Evolutionary conservation across 1,140 invertebrate species (phyloP).

Genomic region (Drosophila subobscura): DNA sequence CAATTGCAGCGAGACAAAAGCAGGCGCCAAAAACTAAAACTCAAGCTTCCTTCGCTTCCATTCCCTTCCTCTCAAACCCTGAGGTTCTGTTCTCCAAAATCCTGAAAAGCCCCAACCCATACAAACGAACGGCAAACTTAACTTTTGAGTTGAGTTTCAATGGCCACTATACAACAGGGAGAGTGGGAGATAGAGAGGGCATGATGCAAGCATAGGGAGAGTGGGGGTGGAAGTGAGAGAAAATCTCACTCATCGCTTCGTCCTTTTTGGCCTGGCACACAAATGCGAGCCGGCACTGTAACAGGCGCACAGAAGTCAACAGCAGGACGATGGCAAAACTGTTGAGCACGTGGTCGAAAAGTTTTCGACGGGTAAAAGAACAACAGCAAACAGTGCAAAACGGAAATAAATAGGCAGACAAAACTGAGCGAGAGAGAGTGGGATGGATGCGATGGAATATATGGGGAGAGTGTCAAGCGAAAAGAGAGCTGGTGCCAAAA

Average conservation of each 20-base stretch:
- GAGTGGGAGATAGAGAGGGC: neutral
- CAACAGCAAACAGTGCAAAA: slow-evolving; percentile 45
- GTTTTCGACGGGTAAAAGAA: slow-evolving; percentile 22
- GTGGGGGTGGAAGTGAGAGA: slow-evolving; percentile 1
- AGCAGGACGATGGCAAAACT: slow-evolving; percentile 53
- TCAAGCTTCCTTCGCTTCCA: slow-evolving; percentile 6
- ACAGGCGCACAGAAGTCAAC: slow-evolving; percentile 59
- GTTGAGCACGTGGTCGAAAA: slow-evolving; percentile 63
- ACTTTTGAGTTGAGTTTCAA: slow-evolving; percentile 73
- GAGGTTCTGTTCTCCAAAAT: slow-evolving; percentile 1
- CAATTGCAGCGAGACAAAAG: slow-evolving; percentile 60
- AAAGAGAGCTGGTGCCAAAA: too few species aligned
- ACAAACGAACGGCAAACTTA: slow-evolving; percentile 54
- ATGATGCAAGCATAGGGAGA: neutral
- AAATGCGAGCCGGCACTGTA: slow-evolving; percentile 73
- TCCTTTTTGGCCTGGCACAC: slow-evolving; percentile 77
- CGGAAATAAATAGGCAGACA: slow-evolving; percentile 71
- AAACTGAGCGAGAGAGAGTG: slow-evolving; percentile 1
- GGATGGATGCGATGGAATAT: neutral
- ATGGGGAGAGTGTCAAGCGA: too few species aligned
- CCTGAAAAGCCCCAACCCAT: slow-evolving; percentile 13
- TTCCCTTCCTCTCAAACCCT: neutral
- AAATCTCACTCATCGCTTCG: slow-evolving; percentile 71
- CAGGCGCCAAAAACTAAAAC: slow-evolving; percentile 63
- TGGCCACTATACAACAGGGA: slow-evolving; percentile 37